A percentile compares a stretch with the other conserved stretches of the same genome.
Conservation (phyloP, 2,888 invertebrate species). For the Cataglyphis cursor region DNA sequence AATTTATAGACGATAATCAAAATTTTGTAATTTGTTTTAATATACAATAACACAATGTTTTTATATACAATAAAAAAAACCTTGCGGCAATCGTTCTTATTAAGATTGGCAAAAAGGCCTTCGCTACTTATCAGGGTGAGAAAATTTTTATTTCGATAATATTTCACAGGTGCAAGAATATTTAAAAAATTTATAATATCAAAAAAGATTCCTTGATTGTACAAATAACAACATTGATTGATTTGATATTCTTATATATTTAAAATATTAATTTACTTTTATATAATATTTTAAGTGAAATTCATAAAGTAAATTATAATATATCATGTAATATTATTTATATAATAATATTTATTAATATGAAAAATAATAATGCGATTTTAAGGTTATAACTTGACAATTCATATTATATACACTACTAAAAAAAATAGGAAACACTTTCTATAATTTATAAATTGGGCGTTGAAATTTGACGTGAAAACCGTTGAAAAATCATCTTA, state of each 20-base stretch:
- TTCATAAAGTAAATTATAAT: neutral
- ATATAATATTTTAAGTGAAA: slow-evolving; percentile 5
- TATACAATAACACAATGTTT: slow-evolving; percentile 54
- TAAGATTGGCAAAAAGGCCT: slow-evolving; percentile 36
- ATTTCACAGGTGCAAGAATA: neutral
- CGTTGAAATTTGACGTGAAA: too few relatives aligned
- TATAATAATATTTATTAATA: neutral
- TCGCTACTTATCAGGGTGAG: slow-evolving; percentile 52
- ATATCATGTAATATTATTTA: neutral
- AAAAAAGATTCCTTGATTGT: neutral
- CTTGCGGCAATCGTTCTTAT: slow-evolving; percentile 61
- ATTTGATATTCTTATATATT: too few relatives aligned
- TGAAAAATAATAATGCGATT: neutral
- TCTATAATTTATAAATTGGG: too few relatives aligned
- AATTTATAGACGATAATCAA: neutral
- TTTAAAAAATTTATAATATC: neutral
- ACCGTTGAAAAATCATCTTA: too few relatives aligned
- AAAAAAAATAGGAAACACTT: too few relatives aligned
- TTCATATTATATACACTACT: neutral
- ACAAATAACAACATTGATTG: neutral
- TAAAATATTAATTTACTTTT: neutral
- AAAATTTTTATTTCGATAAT: neutral
- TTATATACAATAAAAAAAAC: slow-evolving; percentile 26
- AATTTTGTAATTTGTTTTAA: neutral
- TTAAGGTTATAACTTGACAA: neutral